A percentile compares a stretch with the other conserved stretches of the same genome.
Evolutionary conservation across 2,797 vertebrate species (phyloP).

Genomic region (Acanthis flammea): DNA sequence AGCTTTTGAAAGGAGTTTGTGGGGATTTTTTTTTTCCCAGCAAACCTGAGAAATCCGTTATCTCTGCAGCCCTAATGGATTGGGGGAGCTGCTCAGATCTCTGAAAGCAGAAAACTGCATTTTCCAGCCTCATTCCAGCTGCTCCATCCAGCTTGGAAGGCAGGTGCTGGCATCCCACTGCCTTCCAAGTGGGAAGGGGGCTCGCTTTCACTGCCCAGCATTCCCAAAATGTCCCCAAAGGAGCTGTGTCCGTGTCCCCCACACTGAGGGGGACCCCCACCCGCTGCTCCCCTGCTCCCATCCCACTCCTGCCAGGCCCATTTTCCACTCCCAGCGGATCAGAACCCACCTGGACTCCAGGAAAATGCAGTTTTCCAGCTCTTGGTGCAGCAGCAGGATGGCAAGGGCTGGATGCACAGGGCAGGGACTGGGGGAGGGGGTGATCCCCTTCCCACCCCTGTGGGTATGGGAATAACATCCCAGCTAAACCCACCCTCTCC

Average conservation of each 20-base stretch:
- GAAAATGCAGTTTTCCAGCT: background rate
- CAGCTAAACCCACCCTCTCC: accelerated
- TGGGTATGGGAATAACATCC: background rate
- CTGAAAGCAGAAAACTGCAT: background rate
- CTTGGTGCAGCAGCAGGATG: background rate
- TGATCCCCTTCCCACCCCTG: background rate
- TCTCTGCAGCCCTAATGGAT: background rate
- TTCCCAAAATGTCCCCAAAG: background rate
- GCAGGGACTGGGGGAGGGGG: background rate
- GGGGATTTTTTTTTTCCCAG: background rate
- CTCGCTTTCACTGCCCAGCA: background rate
- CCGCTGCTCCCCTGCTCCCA: background rate
- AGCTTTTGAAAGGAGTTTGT: background rate
- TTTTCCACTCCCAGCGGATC: accelerated
- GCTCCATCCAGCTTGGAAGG: background rate
- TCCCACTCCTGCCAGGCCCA: background rate
- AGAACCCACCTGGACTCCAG: background rate
- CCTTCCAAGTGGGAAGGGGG: no score
- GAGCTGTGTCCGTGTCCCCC: accelerated
- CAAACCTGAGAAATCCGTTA: background rate
- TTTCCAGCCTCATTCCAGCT: background rate
- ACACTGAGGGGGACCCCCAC: background rate
- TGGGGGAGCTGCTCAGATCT: background rate
- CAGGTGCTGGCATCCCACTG: background rate
- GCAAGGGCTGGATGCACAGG: accelerated